Evolutionary conservation across 1,140 invertebrate species (phyloP).

Genomic region (Rhynchophorus ferrugineus): DNA sequence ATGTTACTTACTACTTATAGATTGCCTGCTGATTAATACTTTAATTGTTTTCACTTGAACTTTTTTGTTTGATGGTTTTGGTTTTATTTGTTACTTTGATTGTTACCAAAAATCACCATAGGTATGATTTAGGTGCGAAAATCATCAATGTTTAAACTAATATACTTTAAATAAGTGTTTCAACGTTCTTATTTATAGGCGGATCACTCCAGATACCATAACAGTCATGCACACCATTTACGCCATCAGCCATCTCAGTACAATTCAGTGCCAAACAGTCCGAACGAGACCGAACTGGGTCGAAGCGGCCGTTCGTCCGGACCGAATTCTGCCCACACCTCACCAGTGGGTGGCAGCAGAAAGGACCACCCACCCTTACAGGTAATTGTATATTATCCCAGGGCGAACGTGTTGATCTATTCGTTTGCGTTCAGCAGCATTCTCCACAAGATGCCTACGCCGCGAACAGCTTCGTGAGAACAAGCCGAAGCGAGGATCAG

Average conservation of each 20-base stretch:
- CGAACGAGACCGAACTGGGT: slow-evolving; percentile 54
- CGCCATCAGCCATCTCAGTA: slow-evolving; percentile 44
- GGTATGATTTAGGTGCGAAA: too few relatives aligned
- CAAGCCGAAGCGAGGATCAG: slow-evolving; percentile 56
- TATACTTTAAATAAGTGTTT: too few relatives aligned
- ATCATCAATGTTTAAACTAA: too few relatives aligned
- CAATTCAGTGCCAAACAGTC: slow-evolving; percentile 77
- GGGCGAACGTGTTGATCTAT: not conserved
- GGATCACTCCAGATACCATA: slow-evolving; percentile 44
- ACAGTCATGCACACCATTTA: slow-evolving; percentile 45
- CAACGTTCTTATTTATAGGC: too few relatives aligned
- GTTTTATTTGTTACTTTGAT: too few relatives aligned
- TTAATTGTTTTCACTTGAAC: too few relatives aligned
- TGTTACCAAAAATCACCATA: too few relatives aligned
- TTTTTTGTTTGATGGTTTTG: too few relatives aligned
- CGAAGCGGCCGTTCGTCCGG: slow-evolving; percentile 41
- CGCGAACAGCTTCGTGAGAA: slow-evolving; percentile 18
- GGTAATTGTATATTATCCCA: slow-evolving; percentile 6
- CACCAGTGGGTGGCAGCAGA: slow-evolving; percentile 45
- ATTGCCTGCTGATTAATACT: too few relatives aligned
- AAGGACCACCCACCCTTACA: slow-evolving; percentile 36
- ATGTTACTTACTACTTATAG: too few relatives aligned
- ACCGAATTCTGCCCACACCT: slow-evolving; percentile 50
- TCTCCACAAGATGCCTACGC: slow-evolving; percentile 25
- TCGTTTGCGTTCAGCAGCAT: slow-evolving; percentile 13